Evolutionary conservation across 2,888 invertebrate species (phyloP), one percentile per base, ranked within the genome.

Genomic region (Ophion costatus): DNA sequence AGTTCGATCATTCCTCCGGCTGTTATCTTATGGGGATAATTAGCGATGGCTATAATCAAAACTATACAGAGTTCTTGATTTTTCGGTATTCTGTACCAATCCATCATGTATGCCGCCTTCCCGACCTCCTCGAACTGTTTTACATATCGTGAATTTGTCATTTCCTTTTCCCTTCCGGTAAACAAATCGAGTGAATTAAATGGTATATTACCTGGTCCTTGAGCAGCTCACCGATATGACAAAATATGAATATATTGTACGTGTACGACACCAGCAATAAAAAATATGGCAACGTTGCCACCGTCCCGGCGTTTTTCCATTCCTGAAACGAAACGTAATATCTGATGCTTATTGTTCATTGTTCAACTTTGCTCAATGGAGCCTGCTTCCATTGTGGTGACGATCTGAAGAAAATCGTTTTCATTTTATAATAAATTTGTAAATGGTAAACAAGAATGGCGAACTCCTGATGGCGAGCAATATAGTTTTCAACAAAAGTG

Each of bases 51-150:
- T 10, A 87, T 82, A 11, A 86, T 79, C 17, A 86, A 33, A n/a
- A 87, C 63, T 9, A 85, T 70, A 11, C 22, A 61, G 2, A 63
- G 70, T 22, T 70, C 79, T 29, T 70, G 78, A 59, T 76, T 82
- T n/a, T 20, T 57, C 14, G 86, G 80, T 42, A 87, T 59, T 66
- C 71, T 71, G 76, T 88, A 84, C 88, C 87, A 88, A 14, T 88
- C 81, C 14, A 82, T 84, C 82, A 81, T 78, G 45, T 87, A 92
- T 4, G 89, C 82, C 0, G 88, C 86, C 11, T 85, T 67, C 9
- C 91, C 89, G 0, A 91, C 82, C 69, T 89, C 79, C 51, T 78
- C 73, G 24, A 89, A 89, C 91, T 91, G 14, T 45, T 45, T 45
- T 14, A 11, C 45, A 14, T 14, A 14, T 45, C 14, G 45, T 45